A percentile compares a stretch with the other conserved stretches of the same genome.
Conservation (phyloP, 2,888 invertebrate species). For the Epicampocera succincta region DNA sequence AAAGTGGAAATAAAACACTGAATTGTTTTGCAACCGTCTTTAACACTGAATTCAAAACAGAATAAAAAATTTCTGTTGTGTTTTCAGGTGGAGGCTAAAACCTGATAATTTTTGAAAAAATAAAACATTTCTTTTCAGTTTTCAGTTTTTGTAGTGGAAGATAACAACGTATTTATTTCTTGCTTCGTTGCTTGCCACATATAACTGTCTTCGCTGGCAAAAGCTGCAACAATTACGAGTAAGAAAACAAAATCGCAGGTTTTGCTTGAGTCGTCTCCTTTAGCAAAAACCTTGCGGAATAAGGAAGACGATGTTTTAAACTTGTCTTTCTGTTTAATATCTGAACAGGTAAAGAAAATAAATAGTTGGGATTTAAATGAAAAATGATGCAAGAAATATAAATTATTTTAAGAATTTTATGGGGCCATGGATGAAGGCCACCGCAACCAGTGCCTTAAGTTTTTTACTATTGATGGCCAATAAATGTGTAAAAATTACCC, state of each 20-base stretch:
- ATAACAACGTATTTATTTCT: constrained; percentile 41
- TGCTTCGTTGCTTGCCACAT: constrained; percentile 28
- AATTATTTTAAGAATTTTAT: no score
- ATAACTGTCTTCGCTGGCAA: constrained; percentile 27
- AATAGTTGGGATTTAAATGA: background rate
- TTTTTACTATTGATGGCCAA: no score
- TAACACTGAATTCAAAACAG: constrained; percentile 50
- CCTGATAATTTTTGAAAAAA: background rate
- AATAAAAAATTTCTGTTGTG: constrained; percentile 41
- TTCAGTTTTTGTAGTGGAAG: background rate
- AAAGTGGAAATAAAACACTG: constrained; percentile 50
- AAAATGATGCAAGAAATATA: no score
- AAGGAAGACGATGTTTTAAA: background rate
- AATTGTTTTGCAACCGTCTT: constrained; percentile 57
- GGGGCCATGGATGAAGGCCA: no score
- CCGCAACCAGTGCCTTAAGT: no score
- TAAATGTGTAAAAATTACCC: no score
- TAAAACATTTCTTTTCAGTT: constrained; percentile 24
- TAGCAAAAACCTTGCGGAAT: background rate
- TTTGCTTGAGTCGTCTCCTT: constrained; percentile 24
- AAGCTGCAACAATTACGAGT: constrained; percentile 8
- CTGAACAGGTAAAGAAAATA: background rate
- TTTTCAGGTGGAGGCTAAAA: background rate
- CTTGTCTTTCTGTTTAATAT: background rate
- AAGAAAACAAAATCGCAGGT: background rate